phyloP scores from a whole-genome alignment of 2,888 invertebrate species.

The Terebella lapidaria region DNA sequence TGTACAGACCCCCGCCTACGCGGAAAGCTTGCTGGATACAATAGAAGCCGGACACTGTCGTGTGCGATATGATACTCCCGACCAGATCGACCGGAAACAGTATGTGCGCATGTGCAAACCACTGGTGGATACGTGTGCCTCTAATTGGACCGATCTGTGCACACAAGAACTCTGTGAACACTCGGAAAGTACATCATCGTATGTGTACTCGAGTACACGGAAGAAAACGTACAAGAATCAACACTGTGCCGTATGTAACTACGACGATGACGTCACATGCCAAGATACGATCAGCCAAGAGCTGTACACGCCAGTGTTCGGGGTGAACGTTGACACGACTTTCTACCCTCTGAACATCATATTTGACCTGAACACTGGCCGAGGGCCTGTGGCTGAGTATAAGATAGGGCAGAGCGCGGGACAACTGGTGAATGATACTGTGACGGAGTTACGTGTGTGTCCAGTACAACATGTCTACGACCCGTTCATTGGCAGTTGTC shows the following conservation, averaged over 20 bases:
- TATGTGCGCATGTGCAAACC: neutral
- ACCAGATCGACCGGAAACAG: neutral
- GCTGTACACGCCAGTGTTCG: neutral
- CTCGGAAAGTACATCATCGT: neutral
- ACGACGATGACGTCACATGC: neutral
- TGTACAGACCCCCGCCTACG: neutral
- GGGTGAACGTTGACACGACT: neutral
- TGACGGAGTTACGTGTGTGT: neutral
- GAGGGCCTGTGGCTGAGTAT: neutral
- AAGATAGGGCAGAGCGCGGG: neutral
- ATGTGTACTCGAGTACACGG: neutral
- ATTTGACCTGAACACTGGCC: slow-evolving; percentile 3
- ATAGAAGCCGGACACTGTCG: neutral
- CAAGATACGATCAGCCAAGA: neutral
- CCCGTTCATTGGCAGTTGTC: neutral
- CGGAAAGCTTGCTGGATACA: neutral
- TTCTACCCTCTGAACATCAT: slow-evolving; percentile 4
- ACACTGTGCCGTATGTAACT: slow-evolving; percentile 1
- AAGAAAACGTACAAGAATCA: neutral
- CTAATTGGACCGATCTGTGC: neutral
- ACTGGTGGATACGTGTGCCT: neutral
- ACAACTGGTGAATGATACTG: neutral
- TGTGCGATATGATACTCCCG: neutral
- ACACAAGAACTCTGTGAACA: neutral
- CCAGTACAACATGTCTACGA: slow-evolving; percentile 3